Conservation (phyloP, 2,888 invertebrate genomes). For the Bugula neritina region DNA sequence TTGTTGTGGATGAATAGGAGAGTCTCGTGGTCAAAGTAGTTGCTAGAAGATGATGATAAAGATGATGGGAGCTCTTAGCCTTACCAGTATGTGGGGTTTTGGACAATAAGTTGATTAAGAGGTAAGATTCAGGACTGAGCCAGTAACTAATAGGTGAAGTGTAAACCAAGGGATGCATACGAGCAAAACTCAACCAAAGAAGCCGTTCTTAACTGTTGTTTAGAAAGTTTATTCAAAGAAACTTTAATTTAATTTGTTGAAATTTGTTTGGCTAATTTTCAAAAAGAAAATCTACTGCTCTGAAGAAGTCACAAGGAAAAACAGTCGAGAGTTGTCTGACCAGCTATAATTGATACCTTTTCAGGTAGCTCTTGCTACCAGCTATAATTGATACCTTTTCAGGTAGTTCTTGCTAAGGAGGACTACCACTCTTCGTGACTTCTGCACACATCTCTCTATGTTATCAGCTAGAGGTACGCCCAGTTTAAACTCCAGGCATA, state of each 20-base stretch:
- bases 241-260: no score
- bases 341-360: slow-evolving; percentile 56
- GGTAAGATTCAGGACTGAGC: neutral
- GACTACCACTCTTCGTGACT: slow-evolving; percentile 75
- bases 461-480: slow-evolving; percentile 65
- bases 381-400: slow-evolving; percentile 58
- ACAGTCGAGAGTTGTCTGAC: no score
- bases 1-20: neutral
- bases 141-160: no score
- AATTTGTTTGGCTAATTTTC: no score
- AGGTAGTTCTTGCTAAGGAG: slow-evolving; percentile 80
- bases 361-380: slow-evolving; percentile 64
- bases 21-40: slow-evolving; percentile 7
- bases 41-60: neutral
- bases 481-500: slow-evolving; percentile 13
- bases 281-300: no score
- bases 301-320: no score
- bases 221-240: no score
- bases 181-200: no score
- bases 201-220: no score
- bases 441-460: slow-evolving; percentile 77
- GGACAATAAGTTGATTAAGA: neutral
- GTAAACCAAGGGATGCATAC: no score
- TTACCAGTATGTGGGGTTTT: neutral
- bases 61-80: neutral